A percentile compares a stretch with the other conserved stretches of the same genome.
These are phyloP conservation scores for Psilanteris sp. DNA, from an alignment of 1,140 invertebrate species.

Conservation along the genomic window DNA sequence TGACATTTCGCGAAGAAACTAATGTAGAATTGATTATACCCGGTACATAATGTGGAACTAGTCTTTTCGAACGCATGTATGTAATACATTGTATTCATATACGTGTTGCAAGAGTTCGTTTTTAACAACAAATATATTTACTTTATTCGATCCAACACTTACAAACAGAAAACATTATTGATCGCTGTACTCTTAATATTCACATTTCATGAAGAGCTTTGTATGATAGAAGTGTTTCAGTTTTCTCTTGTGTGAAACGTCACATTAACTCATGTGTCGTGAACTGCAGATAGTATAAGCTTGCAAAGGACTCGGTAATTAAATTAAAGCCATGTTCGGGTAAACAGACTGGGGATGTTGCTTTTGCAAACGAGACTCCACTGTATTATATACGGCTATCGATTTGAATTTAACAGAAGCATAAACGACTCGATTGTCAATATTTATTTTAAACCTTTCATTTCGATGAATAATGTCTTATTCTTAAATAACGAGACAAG, in stretches of 20 bases:
- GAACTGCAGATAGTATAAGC: constrained; percentile 62
- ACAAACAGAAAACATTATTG: constrained; percentile 15
- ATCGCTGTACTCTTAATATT: constrained; percentile 16
- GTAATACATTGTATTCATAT: constrained; percentile 32
- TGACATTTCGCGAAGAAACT: constrained; percentile 31
- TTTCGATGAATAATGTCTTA: constrained; percentile 1
- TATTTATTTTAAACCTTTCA: constrained; percentile 30
- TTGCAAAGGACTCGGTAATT: constrained; percentile 69
- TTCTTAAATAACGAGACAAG: too few relatives aligned
- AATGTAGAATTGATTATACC: constrained; percentile 58
- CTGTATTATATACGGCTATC: constrained; percentile 35
- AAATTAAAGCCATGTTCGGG: constrained; percentile 69
- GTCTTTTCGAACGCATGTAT: constrained; percentile 16
- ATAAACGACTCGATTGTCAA: constrained; percentile 33
- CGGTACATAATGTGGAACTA: constrained; percentile 15
- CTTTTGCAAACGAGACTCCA: constrained; percentile 39
- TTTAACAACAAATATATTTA: constrained; percentile 29
- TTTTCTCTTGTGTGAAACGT: constrained; percentile 49
- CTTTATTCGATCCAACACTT: not conserved
- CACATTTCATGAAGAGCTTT: constrained; percentile 11
- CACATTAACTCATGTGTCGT: constrained; percentile 45
- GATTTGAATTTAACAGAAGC: constrained; percentile 28
- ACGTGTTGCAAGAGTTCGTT: constrained; percentile 11
- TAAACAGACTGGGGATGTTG: constrained; percentile 49
- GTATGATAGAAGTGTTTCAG: constrained; percentile 10